phyloP scores from a whole-genome alignment of 1,140 invertebrate genomes.

The Drosophila malerkotliana region DNA sequence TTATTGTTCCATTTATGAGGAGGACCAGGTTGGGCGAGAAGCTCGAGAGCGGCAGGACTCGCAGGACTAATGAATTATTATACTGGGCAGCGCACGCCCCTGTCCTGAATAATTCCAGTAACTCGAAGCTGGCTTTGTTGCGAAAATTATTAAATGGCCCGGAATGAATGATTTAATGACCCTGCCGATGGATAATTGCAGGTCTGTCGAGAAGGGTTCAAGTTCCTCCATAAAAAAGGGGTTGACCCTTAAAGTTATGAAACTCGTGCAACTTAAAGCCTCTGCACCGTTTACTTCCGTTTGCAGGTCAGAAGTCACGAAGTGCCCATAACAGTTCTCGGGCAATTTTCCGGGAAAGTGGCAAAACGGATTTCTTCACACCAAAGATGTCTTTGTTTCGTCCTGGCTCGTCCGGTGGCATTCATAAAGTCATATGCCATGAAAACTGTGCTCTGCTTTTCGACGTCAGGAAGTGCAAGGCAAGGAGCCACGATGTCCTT shows the following conservation, averaged over 20 bases:
- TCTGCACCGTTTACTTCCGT: background rate
- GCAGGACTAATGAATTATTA: slow-evolving; percentile 74
- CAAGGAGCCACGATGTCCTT: slow-evolving; percentile 23
- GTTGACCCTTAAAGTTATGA: slow-evolving; percentile 44
- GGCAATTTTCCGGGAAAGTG: slow-evolving; percentile 65
- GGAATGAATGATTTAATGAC: slow-evolving; percentile 83
- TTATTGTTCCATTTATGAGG: slow-evolving; percentile 75
- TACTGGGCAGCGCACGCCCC: slow-evolving; percentile 50
- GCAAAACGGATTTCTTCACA: slow-evolving; percentile 74
- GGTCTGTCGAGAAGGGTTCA: slow-evolving; percentile 61
- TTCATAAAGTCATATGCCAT: slow-evolving; percentile 74
- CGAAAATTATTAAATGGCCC: slow-evolving; percentile 81
- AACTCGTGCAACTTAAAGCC: slow-evolving; percentile 21
- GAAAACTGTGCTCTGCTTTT: slow-evolving; percentile 24
- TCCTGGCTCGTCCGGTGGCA: slow-evolving; percentile 13
- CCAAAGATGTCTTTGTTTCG: slow-evolving; percentile 38
- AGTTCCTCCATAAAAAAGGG: slow-evolving; percentile 34
- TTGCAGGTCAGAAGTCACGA: slow-evolving; percentile 43
- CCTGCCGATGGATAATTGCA: slow-evolving; percentile 59
- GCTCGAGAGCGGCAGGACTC: slow-evolving; percentile 1
- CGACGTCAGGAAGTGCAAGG: slow-evolving; percentile 24
- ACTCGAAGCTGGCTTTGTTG: slow-evolving; percentile 43
- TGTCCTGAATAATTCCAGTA: slow-evolving; percentile 14
- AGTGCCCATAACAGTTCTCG: slow-evolving; percentile 68
- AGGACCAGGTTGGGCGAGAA: slow-evolving; percentile 23